These are phyloP conservation scores for Sinodicranocentrus sp. DNA, from an alignment of 2,888 invertebrate genomes.

Conservation along the genomic window DNA sequence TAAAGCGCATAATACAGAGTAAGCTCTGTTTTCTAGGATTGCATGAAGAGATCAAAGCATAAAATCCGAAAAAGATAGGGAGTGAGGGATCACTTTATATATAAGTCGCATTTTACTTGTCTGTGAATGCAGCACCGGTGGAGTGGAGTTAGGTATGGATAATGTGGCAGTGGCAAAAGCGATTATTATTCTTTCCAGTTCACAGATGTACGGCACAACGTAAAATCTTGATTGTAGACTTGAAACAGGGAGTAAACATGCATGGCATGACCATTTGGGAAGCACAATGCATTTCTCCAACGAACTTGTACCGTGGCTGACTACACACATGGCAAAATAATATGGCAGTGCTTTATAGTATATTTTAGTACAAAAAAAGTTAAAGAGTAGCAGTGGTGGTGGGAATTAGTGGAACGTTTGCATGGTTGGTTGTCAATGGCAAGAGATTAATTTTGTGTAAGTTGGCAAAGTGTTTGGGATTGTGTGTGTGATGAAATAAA, in stretches of 20 bases:
- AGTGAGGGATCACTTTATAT: conserved; percentile 15
- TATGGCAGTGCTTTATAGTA: neutral
- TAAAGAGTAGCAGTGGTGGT: conserved; percentile 32
- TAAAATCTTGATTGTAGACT: conserved; percentile 25
- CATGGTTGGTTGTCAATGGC: conserved; percentile 70
- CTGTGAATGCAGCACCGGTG: conserved; percentile 15
- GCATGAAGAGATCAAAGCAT: conserved; percentile 55
- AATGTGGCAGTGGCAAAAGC: neutral
- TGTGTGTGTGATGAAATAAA: conserved; percentile 73
- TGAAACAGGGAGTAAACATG: conserved; percentile 12
- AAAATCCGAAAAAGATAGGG: conserved; percentile 61
- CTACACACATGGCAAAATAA: too few relatives aligned
- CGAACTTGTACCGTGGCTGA: too few relatives aligned
- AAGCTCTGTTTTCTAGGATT: conserved; percentile 54
- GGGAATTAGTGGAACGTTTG: conserved; percentile 67
- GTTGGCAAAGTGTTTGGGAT: conserved; percentile 70
- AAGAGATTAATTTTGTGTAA: conserved; percentile 70
- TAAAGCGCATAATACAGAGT: conserved; percentile 53
- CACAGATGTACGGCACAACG: neutral
- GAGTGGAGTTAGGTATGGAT: too few relatives aligned
- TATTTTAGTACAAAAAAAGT: conserved; percentile 7
- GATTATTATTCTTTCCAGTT: conserved; percentile 51
- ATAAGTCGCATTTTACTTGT: conserved; percentile 38
- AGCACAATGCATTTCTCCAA: too few relatives aligned
- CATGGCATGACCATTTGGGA: conserved; percentile 11